phyloP scores from a whole-genome alignment of 2,797 vertebrate genomes.

The Pogoniulus pusillus region DNA sequence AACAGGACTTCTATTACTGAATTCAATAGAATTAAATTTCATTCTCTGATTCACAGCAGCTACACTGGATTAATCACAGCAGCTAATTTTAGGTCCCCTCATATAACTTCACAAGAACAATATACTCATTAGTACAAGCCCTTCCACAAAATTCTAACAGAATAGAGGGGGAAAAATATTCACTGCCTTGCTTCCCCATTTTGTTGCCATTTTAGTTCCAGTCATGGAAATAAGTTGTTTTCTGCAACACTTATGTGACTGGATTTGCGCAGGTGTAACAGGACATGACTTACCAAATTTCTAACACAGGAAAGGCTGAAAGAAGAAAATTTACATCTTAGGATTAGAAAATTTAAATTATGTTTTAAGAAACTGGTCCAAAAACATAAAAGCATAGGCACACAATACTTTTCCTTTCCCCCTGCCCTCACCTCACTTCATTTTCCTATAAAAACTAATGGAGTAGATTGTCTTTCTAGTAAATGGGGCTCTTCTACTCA shows the following conservation, averaged over 20 bases:
- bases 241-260: neutral
- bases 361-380: neutral
- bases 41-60: neutral
- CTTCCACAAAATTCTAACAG: neutral
- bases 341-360: neutral
- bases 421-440: too few species aligned
- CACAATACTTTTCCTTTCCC: neutral
- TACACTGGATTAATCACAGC: neutral
- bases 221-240: neutral
- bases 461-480: neutral
- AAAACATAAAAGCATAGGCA: neutral
- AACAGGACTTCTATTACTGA: neutral
- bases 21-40: neutral
- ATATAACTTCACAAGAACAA: neutral
- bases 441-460: neutral
- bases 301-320: neutral
- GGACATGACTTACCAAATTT: neutral
- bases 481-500: neutral
- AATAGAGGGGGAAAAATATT: neutral
- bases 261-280: neutral
- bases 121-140: neutral
- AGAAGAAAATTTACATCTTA: neutral
- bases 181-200: neutral
- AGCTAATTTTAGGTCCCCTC: conserved; percentile 7
- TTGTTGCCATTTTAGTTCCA: neutral